phyloP scores from a whole-genome alignment of 37 sponge, comb jelly and placozoan species.

The Chondrilla cf. caribensis region DNA sequence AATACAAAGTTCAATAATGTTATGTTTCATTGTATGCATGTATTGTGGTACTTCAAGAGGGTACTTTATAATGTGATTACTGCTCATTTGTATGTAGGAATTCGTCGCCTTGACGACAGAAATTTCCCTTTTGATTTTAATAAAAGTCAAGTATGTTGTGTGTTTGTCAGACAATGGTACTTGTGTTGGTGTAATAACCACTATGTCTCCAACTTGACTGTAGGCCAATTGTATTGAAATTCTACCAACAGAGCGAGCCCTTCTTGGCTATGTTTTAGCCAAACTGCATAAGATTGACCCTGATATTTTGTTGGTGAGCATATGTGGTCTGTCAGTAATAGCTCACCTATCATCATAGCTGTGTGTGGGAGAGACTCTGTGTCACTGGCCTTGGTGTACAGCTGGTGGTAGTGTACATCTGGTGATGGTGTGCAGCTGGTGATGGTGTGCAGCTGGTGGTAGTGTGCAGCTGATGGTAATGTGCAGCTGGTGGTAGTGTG shows the following conservation, averaged over 20 bases:
- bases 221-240: constrained; percentile 49
- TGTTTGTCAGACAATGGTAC: too few relatives aligned
- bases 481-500: too few relatives aligned
- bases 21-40: too few relatives aligned
- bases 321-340: neutral
- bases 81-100: constrained; percentile 29
- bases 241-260: constrained; percentile 69
- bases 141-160: too few relatives aligned
- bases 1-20: too few relatives aligned
- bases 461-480: too few relatives aligned
- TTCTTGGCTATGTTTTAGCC: constrained; percentile 84
- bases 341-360: neutral
- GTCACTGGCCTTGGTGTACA: neutral
- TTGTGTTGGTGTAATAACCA: too few relatives aligned
- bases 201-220: neutral
- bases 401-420: neutral
- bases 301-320: constrained; percentile 78
- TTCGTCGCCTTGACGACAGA: constrained; percentile 52
- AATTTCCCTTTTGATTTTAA: constrained; percentile 41
- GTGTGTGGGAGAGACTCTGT: neutral
- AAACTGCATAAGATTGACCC: constrained; percentile 87
- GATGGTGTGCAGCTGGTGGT: too few relatives aligned
- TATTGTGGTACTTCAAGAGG: too few relatives aligned
- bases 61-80: too few relatives aligned
- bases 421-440: too few relatives aligned